A percentile compares a stretch with the other conserved stretches of the same genome.
phyloP scores from a whole-genome alignment of 2,888 invertebrate genomes.

The Netelia inedita region DNA sequence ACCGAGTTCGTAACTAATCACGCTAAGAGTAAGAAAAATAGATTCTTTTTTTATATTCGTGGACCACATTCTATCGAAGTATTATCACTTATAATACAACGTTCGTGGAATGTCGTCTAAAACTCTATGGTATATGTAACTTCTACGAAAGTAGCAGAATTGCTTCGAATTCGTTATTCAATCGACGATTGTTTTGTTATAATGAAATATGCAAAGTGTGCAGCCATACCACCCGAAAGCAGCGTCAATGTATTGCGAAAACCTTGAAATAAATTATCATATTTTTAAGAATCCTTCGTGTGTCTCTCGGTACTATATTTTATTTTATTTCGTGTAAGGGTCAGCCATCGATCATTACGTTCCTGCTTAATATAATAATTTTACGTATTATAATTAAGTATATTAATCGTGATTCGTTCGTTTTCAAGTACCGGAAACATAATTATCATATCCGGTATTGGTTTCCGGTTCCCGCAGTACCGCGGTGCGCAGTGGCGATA shows the following conservation, averaged over 20 bases:
- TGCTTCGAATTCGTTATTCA: slow-evolving; percentile 23
- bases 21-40: slow-evolving; percentile 32
- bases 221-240: slow-evolving; percentile 59
- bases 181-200: slow-evolving; percentile 31
- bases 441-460: no score
- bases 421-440: no score
- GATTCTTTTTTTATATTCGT: slow-evolving; percentile 24
- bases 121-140: slow-evolving; percentile 11
- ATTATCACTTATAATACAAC: slow-evolving; percentile 23
- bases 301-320: neutral
- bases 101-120: slow-evolving; percentile 36
- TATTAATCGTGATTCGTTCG: no score
- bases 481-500: no score
- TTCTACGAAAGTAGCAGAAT: slow-evolving; percentile 14
- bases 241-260: slow-evolving; percentile 56
- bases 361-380: neutral
- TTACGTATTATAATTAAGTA: neutral
- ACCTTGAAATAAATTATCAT: slow-evolving; percentile 62
- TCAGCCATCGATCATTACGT: neutral
- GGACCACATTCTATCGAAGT: slow-evolving; percentile 23
- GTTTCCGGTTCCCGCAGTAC: no score
- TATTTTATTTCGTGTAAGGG: neutral
- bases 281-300: slow-evolving; percentile 52
- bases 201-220: slow-evolving; percentile 31
- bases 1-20: slow-evolving; percentile 41